Percentiles rank a stretch among this genome's conserved stretches.
Evolutionary conservation across 2,797 vertebrate genomes (phyloP).

Genomic region (Pipistrellus pipistrellus): DNA sequence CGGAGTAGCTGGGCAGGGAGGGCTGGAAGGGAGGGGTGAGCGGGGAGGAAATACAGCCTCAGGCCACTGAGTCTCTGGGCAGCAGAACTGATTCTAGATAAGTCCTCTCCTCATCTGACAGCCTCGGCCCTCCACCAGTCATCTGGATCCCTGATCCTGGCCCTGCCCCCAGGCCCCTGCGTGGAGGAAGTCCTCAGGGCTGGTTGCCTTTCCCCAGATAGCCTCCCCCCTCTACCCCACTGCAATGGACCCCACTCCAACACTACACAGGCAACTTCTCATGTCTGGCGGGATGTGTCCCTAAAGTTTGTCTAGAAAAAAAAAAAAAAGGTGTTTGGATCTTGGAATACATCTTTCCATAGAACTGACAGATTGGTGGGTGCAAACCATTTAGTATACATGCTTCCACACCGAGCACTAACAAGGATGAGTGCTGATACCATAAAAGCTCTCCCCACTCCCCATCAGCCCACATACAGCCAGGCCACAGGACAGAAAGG

Average conservation of each 20-base stretch:
- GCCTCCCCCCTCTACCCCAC: too few species aligned
- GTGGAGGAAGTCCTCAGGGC: background rate
- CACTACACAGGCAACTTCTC: background rate
- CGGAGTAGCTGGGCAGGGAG: background rate
- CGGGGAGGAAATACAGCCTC: background rate
- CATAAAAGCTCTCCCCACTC: background rate
- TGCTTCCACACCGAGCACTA: background rate
- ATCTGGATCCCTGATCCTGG: background rate
- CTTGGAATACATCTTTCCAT: constrained; percentile 37
- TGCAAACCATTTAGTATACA: background rate
- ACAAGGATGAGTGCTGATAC: background rate
- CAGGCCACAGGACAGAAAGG: background rate
- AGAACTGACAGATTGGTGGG: background rate
- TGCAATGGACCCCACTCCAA: background rate
- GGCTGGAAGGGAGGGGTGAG: background rate
- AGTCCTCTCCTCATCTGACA: background rate
- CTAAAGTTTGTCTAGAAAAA: background rate
- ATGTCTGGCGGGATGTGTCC: background rate
- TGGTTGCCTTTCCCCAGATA: background rate
- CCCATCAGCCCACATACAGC: background rate
- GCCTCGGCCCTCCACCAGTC: background rate
- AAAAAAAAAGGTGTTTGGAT: background rate
- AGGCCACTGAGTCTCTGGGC: background rate
- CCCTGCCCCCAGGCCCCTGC: background rate
- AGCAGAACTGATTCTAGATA: constrained; percentile 10